Percentiles rank a stretch among this genome's conserved stretches.
These are phyloP conservation scores for Apis cerana DNA, from an alignment of 1,140 invertebrate genomes.

Conservation along the genomic window DNA sequence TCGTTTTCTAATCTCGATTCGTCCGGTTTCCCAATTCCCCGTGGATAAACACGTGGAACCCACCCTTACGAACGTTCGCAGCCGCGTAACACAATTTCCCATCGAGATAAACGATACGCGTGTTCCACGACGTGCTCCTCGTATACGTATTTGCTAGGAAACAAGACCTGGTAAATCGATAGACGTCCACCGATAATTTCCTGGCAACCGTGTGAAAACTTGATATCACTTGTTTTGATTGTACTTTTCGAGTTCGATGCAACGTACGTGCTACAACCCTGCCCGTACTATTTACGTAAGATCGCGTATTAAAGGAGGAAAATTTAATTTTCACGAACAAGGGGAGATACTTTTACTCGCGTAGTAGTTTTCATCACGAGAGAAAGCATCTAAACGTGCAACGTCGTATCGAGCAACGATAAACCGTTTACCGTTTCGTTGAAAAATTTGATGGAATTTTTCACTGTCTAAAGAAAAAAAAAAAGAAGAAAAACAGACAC, in stretches of 20 bases:
- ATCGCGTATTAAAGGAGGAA: too few species aligned
- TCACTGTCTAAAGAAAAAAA: neutral
- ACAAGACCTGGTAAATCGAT: slow-evolving; percentile 52
- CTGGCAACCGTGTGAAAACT: slow-evolving; percentile 46
- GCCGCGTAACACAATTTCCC: slow-evolving; percentile 56
- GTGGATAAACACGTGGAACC: slow-evolving; percentile 41
- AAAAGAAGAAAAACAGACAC: neutral
- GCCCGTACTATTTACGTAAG: too few species aligned
- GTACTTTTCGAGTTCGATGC: slow-evolving; percentile 8
- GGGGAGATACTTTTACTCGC: neutral
- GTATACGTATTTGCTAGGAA: slow-evolving; percentile 24
- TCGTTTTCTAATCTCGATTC: slow-evolving; percentile 39
- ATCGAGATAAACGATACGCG: slow-evolving; percentile 50
- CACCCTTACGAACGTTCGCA: slow-evolving; percentile 5
- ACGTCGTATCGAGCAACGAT: neutral
- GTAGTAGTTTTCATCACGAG: neutral
- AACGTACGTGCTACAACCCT: neutral
- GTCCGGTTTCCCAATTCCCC: neutral
- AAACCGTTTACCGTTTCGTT: neutral
- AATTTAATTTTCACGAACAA: neutral
- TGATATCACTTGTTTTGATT: slow-evolving; percentile 35
- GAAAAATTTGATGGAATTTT: slow-evolving; percentile 1
- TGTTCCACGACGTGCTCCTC: neutral
- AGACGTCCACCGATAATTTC: slow-evolving; percentile 48
- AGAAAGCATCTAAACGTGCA: neutral